phyloP scores from a whole-genome alignment of 2,888 invertebrate genomes.

The Listrodromus nycthemerus region DNA sequence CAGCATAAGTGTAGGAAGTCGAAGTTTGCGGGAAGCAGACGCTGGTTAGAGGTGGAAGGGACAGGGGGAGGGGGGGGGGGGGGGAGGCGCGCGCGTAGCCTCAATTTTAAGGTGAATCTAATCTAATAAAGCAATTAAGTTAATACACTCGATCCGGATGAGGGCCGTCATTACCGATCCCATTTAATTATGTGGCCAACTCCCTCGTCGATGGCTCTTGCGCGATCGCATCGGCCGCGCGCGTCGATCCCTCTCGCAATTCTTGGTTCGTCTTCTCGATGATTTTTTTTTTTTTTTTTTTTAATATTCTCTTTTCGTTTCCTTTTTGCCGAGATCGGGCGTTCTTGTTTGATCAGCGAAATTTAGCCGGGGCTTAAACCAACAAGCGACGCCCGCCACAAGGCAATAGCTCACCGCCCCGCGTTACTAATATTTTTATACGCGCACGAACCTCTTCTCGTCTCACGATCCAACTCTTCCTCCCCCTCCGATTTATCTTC shows the following conservation, averaged over 20 bases:
- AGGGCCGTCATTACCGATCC: slow-evolving; percentile 80
- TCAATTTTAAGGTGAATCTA: slow-evolving; percentile 73
- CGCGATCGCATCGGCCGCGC: slow-evolving; percentile 63
- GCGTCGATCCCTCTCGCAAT: slow-evolving; percentile 61
- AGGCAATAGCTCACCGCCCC: slow-evolving; percentile 64
- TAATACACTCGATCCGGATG: slow-evolving; percentile 77
- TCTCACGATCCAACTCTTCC: slow-evolving; percentile 41
- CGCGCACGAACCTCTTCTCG: slow-evolving; percentile 29
- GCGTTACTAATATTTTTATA: slow-evolving; percentile 19
- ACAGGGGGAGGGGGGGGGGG: too few relatives aligned
- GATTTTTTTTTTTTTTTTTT: slow-evolving; percentile 54
- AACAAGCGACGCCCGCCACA: slow-evolving; percentile 66
- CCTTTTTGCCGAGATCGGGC: slow-evolving; percentile 54
- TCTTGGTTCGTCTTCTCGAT: slow-evolving; percentile 20
- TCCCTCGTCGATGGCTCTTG: slow-evolving; percentile 56
- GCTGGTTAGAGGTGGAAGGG: slow-evolving; percentile 50
- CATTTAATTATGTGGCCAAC: slow-evolving; percentile 82
- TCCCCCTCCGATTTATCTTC: neutral
- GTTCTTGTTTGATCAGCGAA: slow-evolving; percentile 71
- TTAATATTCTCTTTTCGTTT: slow-evolving; percentile 9
- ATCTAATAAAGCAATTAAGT: slow-evolving; percentile 82
- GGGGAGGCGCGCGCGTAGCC: slow-evolving; percentile 59
- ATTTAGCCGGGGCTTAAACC: slow-evolving; percentile 68
- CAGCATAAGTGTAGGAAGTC: slow-evolving; percentile 1
- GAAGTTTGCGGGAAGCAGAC: slow-evolving; percentile 26